phyloP scores from a whole-genome alignment of 2,113 vertebrate species.

The Calcarius ornatus region DNA sequence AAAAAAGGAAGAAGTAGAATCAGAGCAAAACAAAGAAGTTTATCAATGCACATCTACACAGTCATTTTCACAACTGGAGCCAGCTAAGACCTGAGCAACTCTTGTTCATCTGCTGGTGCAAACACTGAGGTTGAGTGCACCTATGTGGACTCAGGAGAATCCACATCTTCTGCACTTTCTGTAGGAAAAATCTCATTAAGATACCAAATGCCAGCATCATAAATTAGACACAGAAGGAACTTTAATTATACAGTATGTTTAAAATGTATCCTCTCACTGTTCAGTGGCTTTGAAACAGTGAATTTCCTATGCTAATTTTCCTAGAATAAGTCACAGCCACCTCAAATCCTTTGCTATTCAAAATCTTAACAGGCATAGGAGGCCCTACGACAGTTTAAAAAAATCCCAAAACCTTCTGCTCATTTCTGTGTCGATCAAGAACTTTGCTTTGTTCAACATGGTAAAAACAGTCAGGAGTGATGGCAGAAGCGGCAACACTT shows the following conservation, averaged over 20 bases:
- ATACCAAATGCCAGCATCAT: not conserved
- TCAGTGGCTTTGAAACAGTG: not conserved
- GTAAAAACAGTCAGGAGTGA: not conserved
- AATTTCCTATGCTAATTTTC: not conserved
- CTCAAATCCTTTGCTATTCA: not conserved
- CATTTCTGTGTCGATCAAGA: not conserved
- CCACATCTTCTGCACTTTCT: not conserved
- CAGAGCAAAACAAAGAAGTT: not conserved
- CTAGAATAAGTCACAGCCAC: not conserved
- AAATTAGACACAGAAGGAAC: not conserved
- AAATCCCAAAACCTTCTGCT: not conserved
- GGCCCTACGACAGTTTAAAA: not conserved
- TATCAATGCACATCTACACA: accelerated
- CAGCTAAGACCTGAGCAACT: not conserved
- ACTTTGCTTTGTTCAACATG: not conserved
- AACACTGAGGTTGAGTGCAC: not conserved
- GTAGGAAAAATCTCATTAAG: not conserved
- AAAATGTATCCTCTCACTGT: not conserved
- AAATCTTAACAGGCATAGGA: not conserved
- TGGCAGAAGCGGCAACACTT: not conserved
- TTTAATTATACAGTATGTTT: not conserved
- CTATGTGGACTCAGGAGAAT: accelerated
- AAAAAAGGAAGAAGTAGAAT: not conserved
- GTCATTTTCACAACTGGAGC: accelerated
- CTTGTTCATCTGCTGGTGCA: not conserved